A percentile compares a stretch with the other conserved stretches of the same genome.
Evolutionary conservation across 2,888 invertebrate species (phyloP).

Genomic region (Sphecodes monilicornis): DNA sequence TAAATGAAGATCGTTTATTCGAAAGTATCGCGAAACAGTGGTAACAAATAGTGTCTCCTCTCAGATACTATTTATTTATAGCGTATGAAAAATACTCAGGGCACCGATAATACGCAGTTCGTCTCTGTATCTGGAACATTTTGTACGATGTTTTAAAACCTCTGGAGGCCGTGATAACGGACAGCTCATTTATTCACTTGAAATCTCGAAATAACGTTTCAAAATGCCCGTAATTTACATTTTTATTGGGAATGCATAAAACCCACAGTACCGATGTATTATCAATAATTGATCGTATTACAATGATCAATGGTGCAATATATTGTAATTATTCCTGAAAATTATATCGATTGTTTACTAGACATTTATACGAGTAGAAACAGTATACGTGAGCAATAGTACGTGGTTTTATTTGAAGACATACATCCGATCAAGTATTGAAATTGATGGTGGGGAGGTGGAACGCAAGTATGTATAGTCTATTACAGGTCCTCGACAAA

Average conservation of each 20-base stretch:
- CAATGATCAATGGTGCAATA: neutral
- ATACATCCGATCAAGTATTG: constrained; percentile 7
- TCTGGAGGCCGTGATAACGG: constrained; percentile 6
- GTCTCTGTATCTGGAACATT: constrained; percentile 4
- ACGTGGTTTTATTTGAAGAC: neutral
- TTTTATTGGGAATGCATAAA: neutral
- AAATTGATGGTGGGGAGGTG: neutral
- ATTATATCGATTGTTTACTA: neutral
- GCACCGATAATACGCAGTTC: neutral
- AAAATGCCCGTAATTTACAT: neutral
- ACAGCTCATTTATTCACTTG: neutral
- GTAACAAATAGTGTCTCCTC: neutral
- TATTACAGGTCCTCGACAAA: neutral
- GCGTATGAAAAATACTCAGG: neutral
- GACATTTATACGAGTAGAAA: neutral
- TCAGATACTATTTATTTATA: constrained; percentile 3
- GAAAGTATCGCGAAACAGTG: neutral
- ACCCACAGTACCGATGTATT: neutral
- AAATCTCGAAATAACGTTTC: neutral
- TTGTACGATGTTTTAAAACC: constrained; percentile 1
- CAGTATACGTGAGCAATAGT: neutral
- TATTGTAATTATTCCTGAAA: neutral
- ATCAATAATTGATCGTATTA: neutral
- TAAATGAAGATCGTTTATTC: neutral
- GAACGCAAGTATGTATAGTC: neutral